These are phyloP conservation scores for Streptopelia turtur DNA, from an alignment of 2,797 vertebrate genomes.

Conservation along the genomic window DNA sequence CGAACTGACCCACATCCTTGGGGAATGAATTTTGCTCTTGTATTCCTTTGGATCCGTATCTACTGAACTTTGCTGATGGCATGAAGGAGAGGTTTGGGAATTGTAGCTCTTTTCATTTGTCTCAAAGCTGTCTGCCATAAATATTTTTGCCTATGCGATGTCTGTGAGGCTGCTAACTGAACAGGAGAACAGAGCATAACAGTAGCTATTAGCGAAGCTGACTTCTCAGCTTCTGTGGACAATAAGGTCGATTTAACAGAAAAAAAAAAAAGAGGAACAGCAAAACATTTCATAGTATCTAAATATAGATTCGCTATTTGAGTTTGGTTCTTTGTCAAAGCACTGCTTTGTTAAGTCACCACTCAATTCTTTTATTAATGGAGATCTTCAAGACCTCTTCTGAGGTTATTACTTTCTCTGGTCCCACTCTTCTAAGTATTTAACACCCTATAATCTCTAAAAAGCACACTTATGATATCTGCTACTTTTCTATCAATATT, in stretches of 20 bases:
- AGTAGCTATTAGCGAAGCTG: neutral
- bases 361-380: neutral
- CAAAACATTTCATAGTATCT: neutral
- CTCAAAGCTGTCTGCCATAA: neutral
- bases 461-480: neutral
- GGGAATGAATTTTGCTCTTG: neutral
- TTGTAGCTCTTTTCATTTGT: neutral
- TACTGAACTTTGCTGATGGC: neutral
- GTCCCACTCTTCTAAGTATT: neutral
- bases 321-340: neutral
- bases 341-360: neutral
- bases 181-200: neutral
- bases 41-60: neutral
- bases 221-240: neutral
- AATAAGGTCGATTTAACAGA: neutral
- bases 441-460: neutral
- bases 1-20: neutral
- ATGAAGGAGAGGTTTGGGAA: neutral
- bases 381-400: neutral
- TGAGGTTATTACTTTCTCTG: neutral
- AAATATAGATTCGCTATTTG: slow-evolving; percentile 12
- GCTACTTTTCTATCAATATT: neutral
- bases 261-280: neutral
- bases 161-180: accelerated
- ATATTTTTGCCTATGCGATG: neutral